A percentile compares a stretch with the other conserved stretches of the same genome.
phyloP scores from a whole-genome alignment of 1,140 invertebrate species.

The Pemphigus obesinymphae region DNA sequence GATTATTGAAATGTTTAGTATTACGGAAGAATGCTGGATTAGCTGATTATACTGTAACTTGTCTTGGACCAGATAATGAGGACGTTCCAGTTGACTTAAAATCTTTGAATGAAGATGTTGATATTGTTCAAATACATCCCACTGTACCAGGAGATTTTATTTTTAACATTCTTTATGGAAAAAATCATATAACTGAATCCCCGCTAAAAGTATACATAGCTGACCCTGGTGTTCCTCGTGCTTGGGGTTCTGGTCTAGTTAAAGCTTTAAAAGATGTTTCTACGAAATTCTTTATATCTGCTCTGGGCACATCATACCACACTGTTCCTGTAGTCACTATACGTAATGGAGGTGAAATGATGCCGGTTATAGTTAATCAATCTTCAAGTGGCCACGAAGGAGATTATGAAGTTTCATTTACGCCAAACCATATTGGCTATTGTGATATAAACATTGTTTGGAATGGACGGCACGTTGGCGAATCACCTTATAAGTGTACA shows the following conservation, averaged over 20 bases:
- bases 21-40: conserved; percentile 80
- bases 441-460: conserved; percentile 69
- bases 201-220: conserved; percentile 60
- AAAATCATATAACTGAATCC: conserved; percentile 58
- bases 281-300: conserved; percentile 35
- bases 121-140: conserved; percentile 79
- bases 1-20: conserved; percentile 58
- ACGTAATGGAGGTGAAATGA: conserved; percentile 58
- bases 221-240: conserved; percentile 59
- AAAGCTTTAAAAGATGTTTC: conserved; percentile 56
- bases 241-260: conserved; percentile 61
- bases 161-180: conserved; percentile 82
- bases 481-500: conserved; percentile 47
- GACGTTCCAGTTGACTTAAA: conserved; percentile 77
- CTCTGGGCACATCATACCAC: conserved; percentile 20
- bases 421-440: conserved; percentile 66
- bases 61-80: conserved; percentile 82
- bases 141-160: conserved; percentile 83
- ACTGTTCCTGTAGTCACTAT: conserved; percentile 53
- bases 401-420: conserved; percentile 62
- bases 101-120: conserved; percentile 65
- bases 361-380: conserved; percentile 55
- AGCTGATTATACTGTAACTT: conserved; percentile 83
- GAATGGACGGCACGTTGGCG: conserved; percentile 55
- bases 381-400: conserved; percentile 49